Evolutionary conservation across 2,888 invertebrate species (phyloP), one percentile per base, ranked within the genome.

Genomic region (Eudemis profundana): DNA sequence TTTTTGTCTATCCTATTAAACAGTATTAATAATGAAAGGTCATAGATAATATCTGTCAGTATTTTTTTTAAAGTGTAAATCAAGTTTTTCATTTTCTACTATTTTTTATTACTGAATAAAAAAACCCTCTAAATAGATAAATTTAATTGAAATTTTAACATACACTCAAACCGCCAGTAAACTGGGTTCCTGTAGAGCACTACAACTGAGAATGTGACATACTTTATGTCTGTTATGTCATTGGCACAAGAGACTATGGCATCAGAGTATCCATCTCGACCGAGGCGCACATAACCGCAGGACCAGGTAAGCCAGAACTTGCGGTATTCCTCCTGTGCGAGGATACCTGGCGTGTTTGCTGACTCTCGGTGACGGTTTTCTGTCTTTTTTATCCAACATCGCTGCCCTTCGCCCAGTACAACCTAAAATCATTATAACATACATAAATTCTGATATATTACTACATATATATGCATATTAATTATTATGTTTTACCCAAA

Each of bases 241-340:
- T 70, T 72, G n/a, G 57, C 57, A 17, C 69, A 72, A 36, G 70
- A 68, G 3, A 85, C 59, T 17, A 82, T 67, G 4, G 86, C 80
- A 23, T 70, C 77, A 10, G 81, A 78, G 38, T 87, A 87, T 61
- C 86, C 84, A 56, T 84, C 82, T 27, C 82, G 73, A 14, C 89
- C 90, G 15, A 93, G 76, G 42, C 78, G 75, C 62, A 93, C 75
- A 49, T 72, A 72, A 40, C 88, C 86, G 53, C 84, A 81, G 70
- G 86, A 76, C 94, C 94, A 94, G 53, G 85, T 81, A 36, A 94
- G 74, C 83, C 90, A 85, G 73, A 93, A 93, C 69, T 79, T 87
- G 71, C 81, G 87, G 72, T 80, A 89, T 69, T 90, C 87, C 33
- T 85, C 82, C 17, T 77, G 69, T 54, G 76, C 82, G 19, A 94